A percentile compares a stretch with the other conserved stretches of the same genome.
Conservation (phyloP, 1,140 invertebrate genomes). For the Cydia strobilella region DNA sequence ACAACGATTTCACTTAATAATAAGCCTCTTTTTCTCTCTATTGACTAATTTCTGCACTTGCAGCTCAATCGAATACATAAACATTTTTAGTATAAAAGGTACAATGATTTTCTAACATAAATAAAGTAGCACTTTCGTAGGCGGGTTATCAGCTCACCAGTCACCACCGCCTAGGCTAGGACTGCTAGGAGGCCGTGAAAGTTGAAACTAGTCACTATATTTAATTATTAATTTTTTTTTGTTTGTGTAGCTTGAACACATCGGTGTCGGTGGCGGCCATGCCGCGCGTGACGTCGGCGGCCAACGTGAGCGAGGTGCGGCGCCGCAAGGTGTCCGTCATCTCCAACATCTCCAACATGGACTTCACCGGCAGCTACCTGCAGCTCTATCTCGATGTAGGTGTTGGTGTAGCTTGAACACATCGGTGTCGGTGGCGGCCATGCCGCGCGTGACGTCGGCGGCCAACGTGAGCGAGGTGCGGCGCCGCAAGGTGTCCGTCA, state of each 20-base stretch:
- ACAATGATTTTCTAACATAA: too few relatives aligned
- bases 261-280: slow-evolving; percentile 79
- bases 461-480: slow-evolving; percentile 75
- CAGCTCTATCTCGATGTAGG: slow-evolving; percentile 84
- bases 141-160: too few relatives aligned
- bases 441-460: slow-evolving; percentile 79
- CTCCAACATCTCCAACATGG: slow-evolving; percentile 85
- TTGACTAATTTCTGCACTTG: too few relatives aligned
- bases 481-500: slow-evolving; percentile 83
- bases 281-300: slow-evolving; percentile 79
- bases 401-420: slow-evolving; percentile 60
- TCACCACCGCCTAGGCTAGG: too few relatives aligned
- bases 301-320: slow-evolving; percentile 74
- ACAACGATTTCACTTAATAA: too few relatives aligned
- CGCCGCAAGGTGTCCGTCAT: slow-evolving; percentile 84
- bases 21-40: too few relatives aligned
- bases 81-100: too few relatives aligned
- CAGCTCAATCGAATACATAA: too few relatives aligned
- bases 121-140: too few relatives aligned
- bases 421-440: slow-evolving; percentile 77
- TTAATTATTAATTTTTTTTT: neutral
- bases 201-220: neutral
- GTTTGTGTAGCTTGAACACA: slow-evolving; percentile 60
- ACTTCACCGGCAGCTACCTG: slow-evolving; percentile 85
- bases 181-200: too few relatives aligned